phyloP scores from a whole-genome alignment of 1,140 invertebrate species.

The Epicauta chinensis region DNA sequence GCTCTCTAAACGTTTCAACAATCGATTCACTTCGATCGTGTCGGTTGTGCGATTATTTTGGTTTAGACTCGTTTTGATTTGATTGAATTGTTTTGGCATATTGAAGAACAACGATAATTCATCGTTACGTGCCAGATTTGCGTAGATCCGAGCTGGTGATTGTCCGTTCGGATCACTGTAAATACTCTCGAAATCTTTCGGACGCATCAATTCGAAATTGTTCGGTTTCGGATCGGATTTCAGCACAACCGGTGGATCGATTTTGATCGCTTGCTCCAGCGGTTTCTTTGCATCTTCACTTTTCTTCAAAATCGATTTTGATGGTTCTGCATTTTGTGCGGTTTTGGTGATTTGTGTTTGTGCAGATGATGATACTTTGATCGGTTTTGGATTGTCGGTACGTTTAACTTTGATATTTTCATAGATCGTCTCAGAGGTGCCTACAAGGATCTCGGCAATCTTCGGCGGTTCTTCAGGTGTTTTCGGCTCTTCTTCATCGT shows the following conservation, averaged over 20 bases:
- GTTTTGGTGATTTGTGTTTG: slow-evolving; percentile 38
- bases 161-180: slow-evolving; percentile 33
- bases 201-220: slow-evolving; percentile 36
- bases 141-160: slow-evolving; percentile 32
- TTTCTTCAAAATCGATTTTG: slow-evolving; percentile 7
- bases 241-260: slow-evolving; percentile 8
- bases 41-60: slow-evolving; percentile 29
- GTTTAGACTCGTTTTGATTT: slow-evolving; percentile 40
- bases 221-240: slow-evolving; percentile 17
- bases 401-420: slow-evolving; percentile 39
- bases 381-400: slow-evolving; percentile 29
- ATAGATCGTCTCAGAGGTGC: slow-evolving; percentile 34
- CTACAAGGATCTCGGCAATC: slow-evolving; percentile 30
- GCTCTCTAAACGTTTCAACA: slow-evolving; percentile 57
- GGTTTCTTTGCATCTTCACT: background rate
- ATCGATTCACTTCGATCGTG: slow-evolving; percentile 56
- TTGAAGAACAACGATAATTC: slow-evolving; percentile 38
- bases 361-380: slow-evolving; percentile 34
- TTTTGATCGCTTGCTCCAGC: slow-evolving; percentile 17
- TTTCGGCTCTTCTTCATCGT: slow-evolving; percentile 4
- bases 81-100: slow-evolving; percentile 42
- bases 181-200: slow-evolving; percentile 41
- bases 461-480: slow-evolving; percentile 11
- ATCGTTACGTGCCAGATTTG: slow-evolving; percentile 35
- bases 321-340: slow-evolving; percentile 20